Conservation (phyloP, 2,888 invertebrate genomes). For the Scaptomyza polygonia region DNA sequence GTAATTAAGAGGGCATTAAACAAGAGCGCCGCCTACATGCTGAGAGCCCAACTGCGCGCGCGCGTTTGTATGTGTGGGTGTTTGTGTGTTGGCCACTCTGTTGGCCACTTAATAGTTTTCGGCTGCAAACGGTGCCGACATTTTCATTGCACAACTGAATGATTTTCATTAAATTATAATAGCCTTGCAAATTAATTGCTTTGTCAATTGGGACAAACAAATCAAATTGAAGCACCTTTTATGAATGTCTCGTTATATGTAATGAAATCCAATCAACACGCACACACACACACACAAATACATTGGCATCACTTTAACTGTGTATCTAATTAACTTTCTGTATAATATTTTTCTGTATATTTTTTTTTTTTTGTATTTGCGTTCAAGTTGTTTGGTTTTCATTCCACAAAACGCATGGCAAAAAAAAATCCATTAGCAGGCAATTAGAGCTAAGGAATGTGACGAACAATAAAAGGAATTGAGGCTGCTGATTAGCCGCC, state of each 20-base stretch:
- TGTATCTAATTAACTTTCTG: neutral
- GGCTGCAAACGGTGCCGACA: slow-evolving; percentile 48
- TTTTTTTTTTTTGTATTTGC: slow-evolving; percentile 11
- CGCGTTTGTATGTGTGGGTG: too few species aligned
- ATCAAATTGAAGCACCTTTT: slow-evolving; percentile 1
- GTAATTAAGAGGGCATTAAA: slow-evolving; percentile 42
- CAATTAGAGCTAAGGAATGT: slow-evolving; percentile 30
- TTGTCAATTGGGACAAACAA: slow-evolving; percentile 56
- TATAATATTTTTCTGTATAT: too few species aligned
- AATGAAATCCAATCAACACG: slow-evolving; percentile 2
- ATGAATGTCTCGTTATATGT: neutral
- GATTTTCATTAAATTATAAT: slow-evolving; percentile 74
- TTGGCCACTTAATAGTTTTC: slow-evolving; percentile 48
- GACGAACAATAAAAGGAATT: slow-evolving; percentile 12
- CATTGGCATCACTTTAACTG: neutral
- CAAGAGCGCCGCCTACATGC: slow-evolving; percentile 17
- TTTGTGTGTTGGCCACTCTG: neutral
- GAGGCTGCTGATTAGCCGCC: slow-evolving; percentile 23
- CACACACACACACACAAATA: too few species aligned
- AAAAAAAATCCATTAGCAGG: slow-evolving; percentile 12
- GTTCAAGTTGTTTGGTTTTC: slow-evolving; percentile 43
- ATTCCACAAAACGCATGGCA: slow-evolving; percentile 25
- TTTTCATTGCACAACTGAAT: slow-evolving; percentile 74
- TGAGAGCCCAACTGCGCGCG: neutral
- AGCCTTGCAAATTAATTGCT: slow-evolving; percentile 66